Evolutionary conservation across 2,797 vertebrate species (phyloP).

Genomic region (Rhynchonycteris naso): DNA sequence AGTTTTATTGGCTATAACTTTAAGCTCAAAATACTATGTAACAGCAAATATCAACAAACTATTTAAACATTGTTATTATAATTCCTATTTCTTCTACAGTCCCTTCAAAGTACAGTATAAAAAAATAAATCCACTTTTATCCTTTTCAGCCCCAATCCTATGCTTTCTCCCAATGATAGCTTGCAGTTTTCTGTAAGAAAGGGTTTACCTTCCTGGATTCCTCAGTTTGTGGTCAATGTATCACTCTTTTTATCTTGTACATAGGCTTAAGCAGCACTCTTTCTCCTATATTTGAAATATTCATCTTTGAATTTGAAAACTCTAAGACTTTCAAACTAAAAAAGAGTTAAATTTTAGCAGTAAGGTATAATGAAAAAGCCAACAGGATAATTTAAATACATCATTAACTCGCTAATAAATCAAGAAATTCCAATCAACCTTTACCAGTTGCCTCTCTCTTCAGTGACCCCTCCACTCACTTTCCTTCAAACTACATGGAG

Average conservation of each 20-base stretch:
- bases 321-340: constrained; percentile 49
- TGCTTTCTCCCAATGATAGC: not conserved
- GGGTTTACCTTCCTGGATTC: not conserved
- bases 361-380: constrained; percentile 70
- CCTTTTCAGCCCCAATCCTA: not conserved
- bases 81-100: constrained; percentile 31
- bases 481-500: constrained; percentile 70
- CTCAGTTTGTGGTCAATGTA: not conserved
- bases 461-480: constrained; percentile 72
- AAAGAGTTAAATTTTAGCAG: constrained; percentile 68
- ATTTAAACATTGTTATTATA: not conserved
- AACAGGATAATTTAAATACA: constrained; percentile 76
- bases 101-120: not conserved
- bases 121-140: not conserved
- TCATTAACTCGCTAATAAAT: constrained; percentile 78
- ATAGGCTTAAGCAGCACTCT: not conserved
- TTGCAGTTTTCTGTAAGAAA: not conserved
- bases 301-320: constrained; percentile 53
- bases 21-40: not conserved
- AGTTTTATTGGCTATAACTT: not conserved
- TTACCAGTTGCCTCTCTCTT: constrained; percentile 73
- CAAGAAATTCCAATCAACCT: constrained; percentile 79
- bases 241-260: not conserved
- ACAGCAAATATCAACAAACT: not conserved
- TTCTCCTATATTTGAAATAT: constrained; percentile 32